Evolutionary conservation across 2,113 vertebrate genomes (phyloP).

Genomic region (Dromiciops gliroides): DNA sequence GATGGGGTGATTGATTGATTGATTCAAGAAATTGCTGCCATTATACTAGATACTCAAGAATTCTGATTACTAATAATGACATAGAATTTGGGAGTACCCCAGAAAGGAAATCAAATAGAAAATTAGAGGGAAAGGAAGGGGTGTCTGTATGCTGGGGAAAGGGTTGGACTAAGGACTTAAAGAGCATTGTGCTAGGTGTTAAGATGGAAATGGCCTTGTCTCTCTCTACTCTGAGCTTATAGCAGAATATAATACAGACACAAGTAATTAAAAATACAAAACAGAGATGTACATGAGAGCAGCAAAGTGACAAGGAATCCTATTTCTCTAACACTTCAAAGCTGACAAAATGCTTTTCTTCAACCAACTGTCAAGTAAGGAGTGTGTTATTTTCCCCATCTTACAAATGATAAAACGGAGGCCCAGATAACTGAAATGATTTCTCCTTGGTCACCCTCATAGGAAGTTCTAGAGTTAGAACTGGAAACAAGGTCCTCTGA

Average conservation of each 20-base stretch:
- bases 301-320: neutral
- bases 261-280: neutral
- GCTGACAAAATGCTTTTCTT: neutral
- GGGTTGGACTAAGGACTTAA: too few species aligned
- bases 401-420: neutral
- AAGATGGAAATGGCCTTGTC: too few species aligned
- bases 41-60: too few species aligned
- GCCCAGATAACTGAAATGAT: neutral
- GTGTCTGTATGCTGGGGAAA: too few species aligned
- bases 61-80: too few species aligned
- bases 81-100: too few species aligned
- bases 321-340: neutral
- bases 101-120: too few species aligned
- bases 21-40: too few species aligned
- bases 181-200: too few species aligned
- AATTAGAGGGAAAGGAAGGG: too few species aligned
- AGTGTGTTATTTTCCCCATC: neutral
- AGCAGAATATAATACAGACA: too few species aligned
- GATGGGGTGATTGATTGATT: too few species aligned
- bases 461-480: neutral
- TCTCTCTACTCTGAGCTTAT: neutral
- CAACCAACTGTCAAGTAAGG: neutral
- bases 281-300: neutral
- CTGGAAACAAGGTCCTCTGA: neutral
- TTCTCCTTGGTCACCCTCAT: neutral